phyloP scores from a whole-genome alignment of 2,888 invertebrate genomes.

The Uropetala carovei region DNA sequence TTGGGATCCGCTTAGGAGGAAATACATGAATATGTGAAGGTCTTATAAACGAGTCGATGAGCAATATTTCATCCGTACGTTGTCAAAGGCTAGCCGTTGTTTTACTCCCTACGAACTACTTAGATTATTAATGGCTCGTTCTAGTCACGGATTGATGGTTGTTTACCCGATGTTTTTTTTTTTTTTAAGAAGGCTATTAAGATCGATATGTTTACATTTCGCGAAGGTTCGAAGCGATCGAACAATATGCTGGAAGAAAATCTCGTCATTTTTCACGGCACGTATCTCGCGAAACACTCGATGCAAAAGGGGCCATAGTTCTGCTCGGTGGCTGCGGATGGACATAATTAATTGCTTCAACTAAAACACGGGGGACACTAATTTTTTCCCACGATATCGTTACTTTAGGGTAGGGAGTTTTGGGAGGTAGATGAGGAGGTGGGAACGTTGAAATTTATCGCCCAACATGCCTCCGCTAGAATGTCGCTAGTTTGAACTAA shows the following conservation, averaged over 20 bases:
- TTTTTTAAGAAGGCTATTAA: background rate
- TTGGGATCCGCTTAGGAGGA: background rate
- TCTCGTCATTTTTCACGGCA: slow-evolving; percentile 40
- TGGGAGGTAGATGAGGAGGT: background rate
- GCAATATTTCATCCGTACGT: background rate
- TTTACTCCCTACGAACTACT: background rate
- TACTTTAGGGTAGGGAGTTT: slow-evolving; percentile 18
- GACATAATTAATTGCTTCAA: slow-evolving; percentile 53
- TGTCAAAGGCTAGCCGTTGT: background rate
- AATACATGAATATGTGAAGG: background rate
- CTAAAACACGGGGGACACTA: slow-evolving; percentile 55
- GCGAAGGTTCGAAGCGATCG: background rate
- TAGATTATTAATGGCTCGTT: background rate
- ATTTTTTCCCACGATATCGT: slow-evolving; percentile 53
- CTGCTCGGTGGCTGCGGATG: background rate
- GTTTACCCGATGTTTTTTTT: background rate
- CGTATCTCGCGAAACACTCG: slow-evolving; percentile 51
- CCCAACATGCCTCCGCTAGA: slow-evolving; percentile 57
- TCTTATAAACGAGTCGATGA: background rate
- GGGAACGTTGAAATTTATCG: slow-evolving; percentile 36
- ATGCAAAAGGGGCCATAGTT: background rate
- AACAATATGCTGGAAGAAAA: background rate
- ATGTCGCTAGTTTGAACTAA: slow-evolving; percentile 55
- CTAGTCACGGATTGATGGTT: background rate
- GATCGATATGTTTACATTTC: slow-evolving; percentile 36